A percentile compares a stretch with the other conserved stretches of the same genome.
phyloP scores from a whole-genome alignment of 2,888 invertebrate genomes.

The Teinopalpus imperialis region DNA sequence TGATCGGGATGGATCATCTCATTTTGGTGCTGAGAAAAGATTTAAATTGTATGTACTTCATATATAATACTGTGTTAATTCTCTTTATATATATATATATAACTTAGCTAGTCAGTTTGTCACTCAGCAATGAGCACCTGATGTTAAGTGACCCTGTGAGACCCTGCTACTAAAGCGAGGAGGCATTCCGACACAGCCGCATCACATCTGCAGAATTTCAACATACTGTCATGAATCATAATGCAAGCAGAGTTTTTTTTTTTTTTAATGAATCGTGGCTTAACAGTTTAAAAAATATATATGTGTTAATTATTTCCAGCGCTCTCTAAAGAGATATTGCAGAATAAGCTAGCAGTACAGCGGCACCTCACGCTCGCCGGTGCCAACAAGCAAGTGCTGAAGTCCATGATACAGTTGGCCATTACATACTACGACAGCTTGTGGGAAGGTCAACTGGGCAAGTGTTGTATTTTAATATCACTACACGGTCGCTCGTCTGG shows the following conservation, averaged over 20 bases:
- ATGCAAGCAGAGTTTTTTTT: no score
- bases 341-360: neutral
- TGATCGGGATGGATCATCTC: constrained; percentile 32
- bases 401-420: constrained; percentile 27
- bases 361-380: neutral
- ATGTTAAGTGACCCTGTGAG: no score
- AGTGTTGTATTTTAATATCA: neutral
- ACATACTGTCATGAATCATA: no score
- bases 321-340: constrained; percentile 27
- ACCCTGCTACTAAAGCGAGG: no score
- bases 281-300: no score
- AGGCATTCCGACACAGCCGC: no score
- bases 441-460: constrained; percentile 28
- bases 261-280: no score
- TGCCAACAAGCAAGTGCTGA: neutral
- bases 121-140: no score
- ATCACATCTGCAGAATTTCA: no score
- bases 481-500: no score
- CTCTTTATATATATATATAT: no score
- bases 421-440: constrained; percentile 32
- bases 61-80: neutral
- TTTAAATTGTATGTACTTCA: constrained; percentile 38
- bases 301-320: constrained; percentile 26
- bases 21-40: constrained; percentile 33
- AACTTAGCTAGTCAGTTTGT: no score